Evolutionary conservation across 2,113 vertebrate species (phyloP).

Genomic region (Atlantisia rogersi): DNA sequence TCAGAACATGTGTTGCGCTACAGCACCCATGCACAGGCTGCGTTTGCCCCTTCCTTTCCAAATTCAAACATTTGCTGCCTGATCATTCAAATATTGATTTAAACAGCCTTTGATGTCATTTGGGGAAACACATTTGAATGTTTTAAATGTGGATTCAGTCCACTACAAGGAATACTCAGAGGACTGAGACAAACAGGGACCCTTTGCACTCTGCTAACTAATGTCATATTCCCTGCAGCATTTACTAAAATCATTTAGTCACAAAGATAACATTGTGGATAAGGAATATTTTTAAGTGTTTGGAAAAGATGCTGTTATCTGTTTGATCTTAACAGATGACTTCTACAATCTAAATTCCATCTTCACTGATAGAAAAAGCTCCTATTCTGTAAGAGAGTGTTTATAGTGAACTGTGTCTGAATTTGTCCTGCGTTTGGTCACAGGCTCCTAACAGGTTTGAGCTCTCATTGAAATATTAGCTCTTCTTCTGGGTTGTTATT

Average conservation of each 20-base stretch:
- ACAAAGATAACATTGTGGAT: neutral
- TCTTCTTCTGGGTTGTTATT: neutral
- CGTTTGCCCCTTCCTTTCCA: neutral
- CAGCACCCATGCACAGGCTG: neutral
- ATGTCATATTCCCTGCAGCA: neutral
- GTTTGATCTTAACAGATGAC: conserved; percentile 5
- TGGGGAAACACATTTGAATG: neutral
- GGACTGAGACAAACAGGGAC: neutral
- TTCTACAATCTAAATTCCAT: conserved; percentile 12
- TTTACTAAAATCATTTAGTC: conserved; percentile 23
- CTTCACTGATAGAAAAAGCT: neutral
- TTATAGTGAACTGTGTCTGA: neutral
- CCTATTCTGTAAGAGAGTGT: neutral
- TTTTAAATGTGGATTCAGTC: neutral
- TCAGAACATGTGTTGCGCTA: accelerated
- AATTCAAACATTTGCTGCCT: conserved; percentile 38
- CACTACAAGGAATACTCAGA: neutral
- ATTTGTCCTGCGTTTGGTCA: neutral
- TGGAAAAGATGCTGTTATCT: neutral
- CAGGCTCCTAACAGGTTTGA: neutral
- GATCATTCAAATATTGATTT: conserved; percentile 30
- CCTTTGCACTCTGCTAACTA: neutral
- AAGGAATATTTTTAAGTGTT: conserved; percentile 18
- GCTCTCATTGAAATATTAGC: neutral
- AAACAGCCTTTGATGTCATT: conserved; percentile 12